Evolutionary conservation across 2,797 vertebrate genomes (phyloP).

Genomic region (Podarcis siculus): DNA sequence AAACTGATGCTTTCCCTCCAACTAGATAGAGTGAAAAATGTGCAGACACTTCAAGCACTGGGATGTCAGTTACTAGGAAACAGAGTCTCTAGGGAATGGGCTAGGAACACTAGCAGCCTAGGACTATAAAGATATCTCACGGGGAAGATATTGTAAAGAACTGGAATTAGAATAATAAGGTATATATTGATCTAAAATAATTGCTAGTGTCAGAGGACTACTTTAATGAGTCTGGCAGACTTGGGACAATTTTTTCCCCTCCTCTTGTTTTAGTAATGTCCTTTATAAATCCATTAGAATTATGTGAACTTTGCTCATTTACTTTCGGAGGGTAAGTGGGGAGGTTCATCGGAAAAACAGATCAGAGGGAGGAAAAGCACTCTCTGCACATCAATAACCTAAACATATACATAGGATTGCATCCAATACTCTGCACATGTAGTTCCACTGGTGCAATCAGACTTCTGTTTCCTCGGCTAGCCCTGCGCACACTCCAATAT

Average conservation of each 20-base stretch:
- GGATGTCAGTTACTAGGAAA: slow-evolving; percentile 62
- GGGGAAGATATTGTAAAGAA: slow-evolving; percentile 25
- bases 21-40: slow-evolving; percentile 59
- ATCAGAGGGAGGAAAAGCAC: neutral
- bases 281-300: slow-evolving; percentile 6
- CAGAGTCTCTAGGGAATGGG: slow-evolving; percentile 48
- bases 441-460: too few relatives aligned
- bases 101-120: slow-evolving; percentile 36
- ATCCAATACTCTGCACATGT: too few relatives aligned
- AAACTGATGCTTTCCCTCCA: slow-evolving; percentile 46
- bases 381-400: neutral
- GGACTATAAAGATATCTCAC: slow-evolving; percentile 57
- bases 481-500: too few relatives aligned
- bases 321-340: slow-evolving; percentile 7
- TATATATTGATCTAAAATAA: slow-evolving; percentile 36
- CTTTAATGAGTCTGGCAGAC: slow-evolving; percentile 28
- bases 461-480: too few relatives aligned
- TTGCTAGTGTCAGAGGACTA: slow-evolving; percentile 24
- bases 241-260: neutral
- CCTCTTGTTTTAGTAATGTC: neutral
- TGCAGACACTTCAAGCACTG: slow-evolving; percentile 44
- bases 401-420: neutral
- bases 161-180: slow-evolving; percentile 48
- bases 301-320: neutral
- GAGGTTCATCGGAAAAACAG: neutral